These are phyloP conservation scores for Drusus annulatus DNA, from an alignment of 1,140 invertebrate species.

Conservation along the genomic window DNA sequence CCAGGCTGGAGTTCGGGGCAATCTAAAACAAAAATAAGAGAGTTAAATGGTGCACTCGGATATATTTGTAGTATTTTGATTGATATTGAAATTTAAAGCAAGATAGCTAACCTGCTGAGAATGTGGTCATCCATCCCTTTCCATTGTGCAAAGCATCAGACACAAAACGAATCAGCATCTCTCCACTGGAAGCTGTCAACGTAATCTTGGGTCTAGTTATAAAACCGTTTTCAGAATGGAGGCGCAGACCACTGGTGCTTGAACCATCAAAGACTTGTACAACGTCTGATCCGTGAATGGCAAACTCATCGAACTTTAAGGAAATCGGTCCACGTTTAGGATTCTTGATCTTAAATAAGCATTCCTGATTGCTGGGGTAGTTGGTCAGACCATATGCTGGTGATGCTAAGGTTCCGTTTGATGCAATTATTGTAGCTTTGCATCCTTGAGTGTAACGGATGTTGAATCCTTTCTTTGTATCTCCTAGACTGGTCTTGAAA, in stretches of 20 bases:
- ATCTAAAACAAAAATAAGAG: conserved; percentile 74
- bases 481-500: conserved; percentile 91
- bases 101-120: conserved; percentile 83
- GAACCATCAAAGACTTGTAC: conserved; percentile 93
- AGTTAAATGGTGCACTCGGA: neutral
- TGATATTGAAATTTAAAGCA: conserved; percentile 5
- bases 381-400: conserved; percentile 87
- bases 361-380: conserved; percentile 95
- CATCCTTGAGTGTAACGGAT: conserved; percentile 92
- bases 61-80: neutral
- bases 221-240: conserved; percentile 93
- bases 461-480: conserved; percentile 92
- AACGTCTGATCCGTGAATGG: conserved; percentile 88
- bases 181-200: conserved; percentile 92
- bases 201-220: conserved; percentile 90
- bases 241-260: conserved; percentile 85
- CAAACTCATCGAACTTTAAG: conserved; percentile 89
- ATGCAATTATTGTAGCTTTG: conserved; percentile 83
- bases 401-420: conserved; percentile 88
- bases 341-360: conserved; percentile 89
- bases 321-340: conserved; percentile 88
- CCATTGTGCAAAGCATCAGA: conserved; percentile 90
- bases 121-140: conserved; percentile 90
- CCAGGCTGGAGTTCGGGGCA: conserved; percentile 90
- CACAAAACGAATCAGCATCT: conserved; percentile 90